Base-by-base conservation (phyloP, 2,888 invertebrate genomes). In the Agapostemon virescens region DNA sequence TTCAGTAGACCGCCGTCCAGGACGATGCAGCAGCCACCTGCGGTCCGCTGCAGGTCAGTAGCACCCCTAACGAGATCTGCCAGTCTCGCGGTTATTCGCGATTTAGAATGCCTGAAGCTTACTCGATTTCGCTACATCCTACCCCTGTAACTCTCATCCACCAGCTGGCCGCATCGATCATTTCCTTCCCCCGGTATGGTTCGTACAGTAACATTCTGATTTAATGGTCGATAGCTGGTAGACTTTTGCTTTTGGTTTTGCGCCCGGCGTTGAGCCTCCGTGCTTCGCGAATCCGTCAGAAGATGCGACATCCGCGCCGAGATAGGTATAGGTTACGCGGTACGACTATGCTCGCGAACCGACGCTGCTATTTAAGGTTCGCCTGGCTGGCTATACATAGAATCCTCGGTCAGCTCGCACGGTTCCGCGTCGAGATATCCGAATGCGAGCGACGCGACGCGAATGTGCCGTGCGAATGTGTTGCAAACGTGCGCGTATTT, bases 1-100 rank as follows among this genome's bases (percentile, higher is more conserved):
- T 93, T 95, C 87, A 95, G 94, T 92, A 94, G 95, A 84, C 95
- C 95, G 79, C 93, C 95, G n/a, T 95, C 95, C 70, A 94, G 95
- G 88, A 94, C 94, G 91, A 93, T 95, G 86, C 88, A 90, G 73
- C 91, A 90, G 80, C 89, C 91, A 81, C 86, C 90, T 85, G 87
- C 85, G 79, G 82, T 85, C 72, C 81, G 82, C 76, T 89, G 90
- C 88, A 89, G 91, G 90, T 90, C 86, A 90, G 90, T 88, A 85
- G 70, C 15, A 68, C 38, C 30, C 0, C n/a, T 40, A 33, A 7
- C 9, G 9, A 20, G 4, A 7, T n/a, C 23, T n/a, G 20, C 38
- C n/a, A n/a, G n/a, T n/a, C 38, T 40, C 38, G 38, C 38, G 9
- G 1, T 7, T 7, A 40, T 40, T 5, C 38, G 38, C 38, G 9